phyloP scores from a whole-genome alignment of 1,140 invertebrate species.

The Dermatophagoides farinae region DNA sequence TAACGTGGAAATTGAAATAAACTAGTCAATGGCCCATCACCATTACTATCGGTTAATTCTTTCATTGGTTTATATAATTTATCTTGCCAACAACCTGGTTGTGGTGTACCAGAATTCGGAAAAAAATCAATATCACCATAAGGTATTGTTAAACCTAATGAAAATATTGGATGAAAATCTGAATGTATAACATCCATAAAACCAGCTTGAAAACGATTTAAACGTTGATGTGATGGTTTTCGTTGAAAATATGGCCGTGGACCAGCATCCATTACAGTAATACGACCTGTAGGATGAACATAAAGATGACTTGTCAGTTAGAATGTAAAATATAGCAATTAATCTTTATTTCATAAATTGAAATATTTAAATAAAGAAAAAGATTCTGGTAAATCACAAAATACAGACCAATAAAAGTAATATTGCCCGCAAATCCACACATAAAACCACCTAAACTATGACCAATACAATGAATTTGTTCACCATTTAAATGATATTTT shows the following conservation, averaged over 20 bases:
- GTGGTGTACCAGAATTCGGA: constrained; percentile 34
- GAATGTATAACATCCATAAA: constrained; percentile 74
- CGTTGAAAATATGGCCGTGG: constrained; percentile 66
- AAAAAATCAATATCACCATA: constrained; percentile 70
- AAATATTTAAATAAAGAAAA: too few relatives aligned
- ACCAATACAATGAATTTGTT: constrained; percentile 8
- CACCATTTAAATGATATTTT: background rate
- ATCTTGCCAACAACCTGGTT: background rate
- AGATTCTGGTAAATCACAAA: background rate
- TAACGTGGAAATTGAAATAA: constrained; percentile 3
- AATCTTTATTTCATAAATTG: too few relatives aligned
- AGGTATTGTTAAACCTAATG: constrained; percentile 54
- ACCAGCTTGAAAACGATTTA: constrained; percentile 58
- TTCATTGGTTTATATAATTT: background rate
- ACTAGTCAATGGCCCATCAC: constrained; percentile 1
- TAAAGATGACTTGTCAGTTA: too few relatives aligned
- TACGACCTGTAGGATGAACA: too few relatives aligned
- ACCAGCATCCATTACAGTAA: constrained; percentile 5
- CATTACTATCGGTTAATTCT: background rate
- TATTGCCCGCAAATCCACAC: constrained; percentile 4
- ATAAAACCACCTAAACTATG: constrained; percentile 2
- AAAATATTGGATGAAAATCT: constrained; percentile 28
- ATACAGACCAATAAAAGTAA: constrained; percentile 1
- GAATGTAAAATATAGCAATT: background rate
- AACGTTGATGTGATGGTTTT: constrained; percentile 48